Evolutionary conservation across 2,797 vertebrate species (phyloP), one percentile per base, ranked within the genome.

Genomic region (Ctenopoma kingsleyae): DNA sequence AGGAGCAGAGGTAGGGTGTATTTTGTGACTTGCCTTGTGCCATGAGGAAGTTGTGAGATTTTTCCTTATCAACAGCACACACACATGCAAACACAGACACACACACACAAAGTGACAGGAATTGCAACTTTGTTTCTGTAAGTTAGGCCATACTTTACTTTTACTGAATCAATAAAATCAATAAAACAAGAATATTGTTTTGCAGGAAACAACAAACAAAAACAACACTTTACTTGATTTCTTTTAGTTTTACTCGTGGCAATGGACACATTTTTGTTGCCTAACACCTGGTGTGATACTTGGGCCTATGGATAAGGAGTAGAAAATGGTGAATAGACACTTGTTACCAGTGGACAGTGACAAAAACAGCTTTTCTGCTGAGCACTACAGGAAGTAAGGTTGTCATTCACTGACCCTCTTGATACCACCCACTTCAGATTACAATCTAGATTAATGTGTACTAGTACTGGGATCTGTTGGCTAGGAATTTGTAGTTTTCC

Each of bases 331-430:
- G 77, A 86, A 61, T 82, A 47, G 59, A 52, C 88, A 85, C 58
- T 82, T 82, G 76, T 69, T 80, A 62, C 55, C 67, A 76, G 74
- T 66, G 81, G 76, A 90, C 81, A 60, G 48, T 67, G 80, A 84
- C 74, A 20, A 71, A 87, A 47, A 15, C 38, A 25, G n/a, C 53
- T 51, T 89, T 90, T 87, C 59, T 92, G 92, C 92, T 93, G 89
- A 93, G 88, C 75, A 57, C 64, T 71, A 76, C 82, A 82, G 81
- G 72, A 93, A 93, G 75, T 20, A 44, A 13, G 25, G 25, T 44
- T 74, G 46, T 74, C 66, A 43, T 25, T 74, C 40, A 43, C 30
- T 77, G 62, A 68, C 74, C 71, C 52, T 20, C 30, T 65, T 43
- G 10, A 55, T 73, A 19, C 22, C 67, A 49, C 13, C 49, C n/a